These are phyloP conservation scores for Saccopteryx leptura DNA, from an alignment of 2,113 vertebrate species.

Conservation along the genomic window DNA sequence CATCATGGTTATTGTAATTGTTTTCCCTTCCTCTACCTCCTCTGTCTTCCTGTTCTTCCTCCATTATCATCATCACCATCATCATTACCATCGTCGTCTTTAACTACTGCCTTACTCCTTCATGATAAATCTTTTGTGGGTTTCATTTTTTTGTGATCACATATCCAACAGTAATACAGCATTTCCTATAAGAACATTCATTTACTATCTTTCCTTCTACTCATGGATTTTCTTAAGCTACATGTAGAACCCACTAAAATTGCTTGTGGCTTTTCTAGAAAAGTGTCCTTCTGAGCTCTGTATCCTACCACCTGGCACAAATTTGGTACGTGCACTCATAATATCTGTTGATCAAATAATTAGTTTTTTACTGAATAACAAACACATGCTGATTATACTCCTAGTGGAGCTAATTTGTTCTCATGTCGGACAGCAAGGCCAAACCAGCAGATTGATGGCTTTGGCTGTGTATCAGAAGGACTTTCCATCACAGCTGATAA, in stretches of 20 bases:
- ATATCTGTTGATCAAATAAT: not conserved
- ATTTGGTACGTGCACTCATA: not conserved
- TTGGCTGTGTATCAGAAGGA: not conserved
- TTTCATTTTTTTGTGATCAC: not conserved
- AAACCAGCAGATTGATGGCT: not conserved
- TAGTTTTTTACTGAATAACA: not conserved
- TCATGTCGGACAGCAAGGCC: not conserved
- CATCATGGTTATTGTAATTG: not conserved
- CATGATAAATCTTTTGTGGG: not conserved
- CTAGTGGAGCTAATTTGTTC: not conserved
- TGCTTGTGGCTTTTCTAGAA: not conserved
- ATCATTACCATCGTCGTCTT: not conserved
- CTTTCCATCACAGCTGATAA: not conserved
- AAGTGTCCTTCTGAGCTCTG: not conserved
- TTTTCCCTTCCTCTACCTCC: rapidly evolving
- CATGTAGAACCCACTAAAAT: not conserved
- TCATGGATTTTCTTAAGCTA: not conserved
- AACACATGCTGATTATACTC: not conserved
- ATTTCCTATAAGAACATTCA: not conserved
- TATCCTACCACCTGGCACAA: not conserved
- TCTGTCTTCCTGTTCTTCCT: not conserved
- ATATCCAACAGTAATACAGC: not conserved
- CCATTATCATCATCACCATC: not conserved
- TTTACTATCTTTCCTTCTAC: not conserved
- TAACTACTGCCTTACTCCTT: not conserved